Evolutionary conservation across 2,113 vertebrate species (phyloP).

Genomic region (Cryptomyrus ogoouensis): DNA sequence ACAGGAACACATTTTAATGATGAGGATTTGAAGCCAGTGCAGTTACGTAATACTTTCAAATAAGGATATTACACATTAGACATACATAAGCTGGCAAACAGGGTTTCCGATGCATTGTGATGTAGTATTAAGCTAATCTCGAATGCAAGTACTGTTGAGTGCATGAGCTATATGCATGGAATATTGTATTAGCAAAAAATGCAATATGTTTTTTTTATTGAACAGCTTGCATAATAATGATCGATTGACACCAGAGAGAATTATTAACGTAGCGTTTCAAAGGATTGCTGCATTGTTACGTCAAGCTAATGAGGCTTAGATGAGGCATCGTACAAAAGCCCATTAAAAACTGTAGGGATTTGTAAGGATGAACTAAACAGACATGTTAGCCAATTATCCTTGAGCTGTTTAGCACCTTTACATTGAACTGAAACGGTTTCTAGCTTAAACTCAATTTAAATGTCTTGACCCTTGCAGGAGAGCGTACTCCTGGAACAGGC

Average conservation of each 20-base stretch:
- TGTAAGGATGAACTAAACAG: background rate
- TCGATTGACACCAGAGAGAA: background rate
- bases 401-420: constrained; percentile 45
- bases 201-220: background rate
- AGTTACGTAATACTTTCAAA: background rate
- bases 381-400: constrained; percentile 23
- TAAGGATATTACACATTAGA: background rate
- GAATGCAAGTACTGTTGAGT: background rate
- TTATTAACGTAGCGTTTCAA: background rate
- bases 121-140: background rate
- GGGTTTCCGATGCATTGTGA: background rate
- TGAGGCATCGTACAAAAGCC: background rate
- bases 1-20: background rate
- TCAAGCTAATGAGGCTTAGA: background rate
- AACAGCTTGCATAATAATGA: background rate
- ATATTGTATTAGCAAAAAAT: background rate
- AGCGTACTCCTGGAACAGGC: background rate
- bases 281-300: background rate
- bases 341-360: background rate
- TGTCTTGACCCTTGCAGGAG: background rate
- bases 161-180: background rate
- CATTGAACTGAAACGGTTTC: constrained; percentile 40
- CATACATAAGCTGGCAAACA: background rate
- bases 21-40: background rate
- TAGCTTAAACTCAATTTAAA: constrained; percentile 21